Conservation (phyloP, 2,888 invertebrate species). For the Branchellion lobata region DNA sequence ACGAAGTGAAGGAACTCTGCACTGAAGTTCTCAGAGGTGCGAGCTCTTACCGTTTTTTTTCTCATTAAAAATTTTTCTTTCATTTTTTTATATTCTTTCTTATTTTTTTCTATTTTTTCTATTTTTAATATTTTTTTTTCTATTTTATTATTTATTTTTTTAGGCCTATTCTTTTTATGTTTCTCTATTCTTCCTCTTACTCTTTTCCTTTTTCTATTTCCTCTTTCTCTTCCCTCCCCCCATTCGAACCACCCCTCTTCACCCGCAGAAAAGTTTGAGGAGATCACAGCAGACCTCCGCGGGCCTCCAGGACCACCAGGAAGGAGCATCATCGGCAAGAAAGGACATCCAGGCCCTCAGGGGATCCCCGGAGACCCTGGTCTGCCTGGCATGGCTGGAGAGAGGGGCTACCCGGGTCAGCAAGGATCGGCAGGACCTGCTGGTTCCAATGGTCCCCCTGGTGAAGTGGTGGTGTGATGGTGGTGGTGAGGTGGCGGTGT, state of each 20-base stretch:
- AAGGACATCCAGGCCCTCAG: conserved; percentile 44
- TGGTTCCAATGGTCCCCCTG: conserved; percentile 35
- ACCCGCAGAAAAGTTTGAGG: conserved; percentile 47
- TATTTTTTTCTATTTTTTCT: neutral
- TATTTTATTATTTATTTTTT: neutral
- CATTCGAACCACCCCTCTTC: neutral
- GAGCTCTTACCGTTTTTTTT: no score
- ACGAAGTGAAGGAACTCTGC: neutral
- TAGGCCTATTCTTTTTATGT: neutral
- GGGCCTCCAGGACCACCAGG: conserved; percentile 47
- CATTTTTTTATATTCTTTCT: no score
- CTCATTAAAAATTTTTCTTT: no score
- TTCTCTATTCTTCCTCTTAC: no score
- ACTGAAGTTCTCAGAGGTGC: neutral
- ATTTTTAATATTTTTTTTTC: neutral
- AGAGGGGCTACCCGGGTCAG: conserved; percentile 38
- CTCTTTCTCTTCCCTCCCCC: no score
- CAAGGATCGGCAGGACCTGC: conserved; percentile 16
- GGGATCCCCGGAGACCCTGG: conserved; percentile 47
- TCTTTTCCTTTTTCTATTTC: no score
- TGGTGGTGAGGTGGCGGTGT: no score
- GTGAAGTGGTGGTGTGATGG: neutral
- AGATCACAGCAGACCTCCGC: conserved; percentile 43
- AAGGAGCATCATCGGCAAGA: conserved; percentile 40
- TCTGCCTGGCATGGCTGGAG: conserved; percentile 40